These are phyloP conservation scores for Ormyrus nitidulus DNA, from an alignment of 2,888 invertebrate species.

Conservation along the genomic window DNA sequence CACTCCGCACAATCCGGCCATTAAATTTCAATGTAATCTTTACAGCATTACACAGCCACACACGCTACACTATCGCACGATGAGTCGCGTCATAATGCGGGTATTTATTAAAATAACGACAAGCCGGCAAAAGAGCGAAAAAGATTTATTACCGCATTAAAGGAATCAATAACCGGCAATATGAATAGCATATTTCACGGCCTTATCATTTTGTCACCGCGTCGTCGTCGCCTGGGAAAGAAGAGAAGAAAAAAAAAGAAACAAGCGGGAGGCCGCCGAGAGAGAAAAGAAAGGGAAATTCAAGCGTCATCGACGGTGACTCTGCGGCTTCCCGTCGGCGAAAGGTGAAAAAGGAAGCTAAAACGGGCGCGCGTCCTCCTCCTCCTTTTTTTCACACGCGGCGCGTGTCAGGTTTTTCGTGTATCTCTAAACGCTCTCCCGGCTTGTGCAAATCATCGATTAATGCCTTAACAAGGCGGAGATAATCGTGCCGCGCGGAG, in stretches of 20 bases:
- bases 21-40: slow-evolving; percentile 49
- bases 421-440: slow-evolving; percentile 51
- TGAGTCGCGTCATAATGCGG: slow-evolving; percentile 31
- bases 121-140: slow-evolving; percentile 11
- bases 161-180: slow-evolving; percentile 41
- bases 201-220: slow-evolving; percentile 48
- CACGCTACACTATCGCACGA: neutral
- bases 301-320: slow-evolving; percentile 54
- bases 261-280: neutral
- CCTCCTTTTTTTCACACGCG: neutral
- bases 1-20: slow-evolving; percentile 11
- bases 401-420: slow-evolving; percentile 39
- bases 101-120: slow-evolving; percentile 54
- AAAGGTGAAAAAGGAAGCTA: slow-evolving; percentile 32
- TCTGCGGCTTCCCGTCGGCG: slow-evolving; percentile 34
- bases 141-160: slow-evolving; percentile 51
- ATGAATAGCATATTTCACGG: slow-evolving; percentile 31
- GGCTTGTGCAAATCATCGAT: slow-evolving; percentile 65
- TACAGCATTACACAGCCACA: slow-evolving; percentile 14
- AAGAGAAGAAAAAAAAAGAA: neutral
- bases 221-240: neutral
- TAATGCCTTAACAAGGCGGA: slow-evolving; percentile 71
- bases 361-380: slow-evolving; percentile 12
- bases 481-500: slow-evolving; percentile 70
- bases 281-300: slow-evolving; percentile 40